These are phyloP conservation scores for Cebidichthys violaceus DNA, from an alignment of 2,113 vertebrate species.

Conservation along the genomic window DNA sequence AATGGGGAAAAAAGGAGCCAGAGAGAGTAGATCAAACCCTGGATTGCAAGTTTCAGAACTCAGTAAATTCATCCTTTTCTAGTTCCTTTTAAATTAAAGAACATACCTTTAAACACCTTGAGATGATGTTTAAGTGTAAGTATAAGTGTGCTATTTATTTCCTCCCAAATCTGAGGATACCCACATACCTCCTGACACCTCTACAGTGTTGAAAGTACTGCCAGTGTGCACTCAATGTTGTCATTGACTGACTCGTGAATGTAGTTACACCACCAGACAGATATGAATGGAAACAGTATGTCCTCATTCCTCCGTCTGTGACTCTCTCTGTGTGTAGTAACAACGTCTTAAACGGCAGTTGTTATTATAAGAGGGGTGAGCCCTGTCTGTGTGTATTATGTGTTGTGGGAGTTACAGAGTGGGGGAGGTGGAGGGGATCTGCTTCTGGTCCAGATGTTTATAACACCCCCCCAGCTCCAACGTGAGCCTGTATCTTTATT, in stretches of 20 bases:
- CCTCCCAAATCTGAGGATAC: slow-evolving; percentile 26
- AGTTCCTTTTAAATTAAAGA: not conserved
- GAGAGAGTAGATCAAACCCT: not conserved
- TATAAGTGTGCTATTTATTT: slow-evolving; percentile 1
- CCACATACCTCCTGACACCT: slow-evolving; percentile 10
- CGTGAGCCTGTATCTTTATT: slow-evolving; percentile 26
- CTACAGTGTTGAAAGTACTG: slow-evolving; percentile 29
- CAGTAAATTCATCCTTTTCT: not conserved
- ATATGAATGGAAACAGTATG: slow-evolving; percentile 33
- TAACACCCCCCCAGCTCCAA: slow-evolving; percentile 4
- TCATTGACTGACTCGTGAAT: slow-evolving; percentile 21
- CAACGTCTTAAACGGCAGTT: slow-evolving; percentile 50
- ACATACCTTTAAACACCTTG: not conserved
- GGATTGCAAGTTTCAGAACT: not conserved
- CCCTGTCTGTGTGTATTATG: slow-evolving; percentile 49
- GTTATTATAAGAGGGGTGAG: slow-evolving; percentile 52
- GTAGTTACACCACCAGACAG: slow-evolving; percentile 30
- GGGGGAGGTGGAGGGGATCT: slow-evolving; percentile 38
- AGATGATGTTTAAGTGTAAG: slow-evolving; percentile 12
- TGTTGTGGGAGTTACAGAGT: slow-evolving; percentile 47
- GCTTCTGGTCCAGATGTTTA: slow-evolving; percentile 66
- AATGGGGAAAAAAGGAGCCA: not conserved
- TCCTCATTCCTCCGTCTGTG: slow-evolving; percentile 32
- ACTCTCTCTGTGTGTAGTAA: slow-evolving; percentile 17
- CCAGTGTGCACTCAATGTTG: not conserved